phyloP scores from a whole-genome alignment of 30 jellyfish, hydroid and myxozoan genomes.

The Aurelia aurita region DNA sequence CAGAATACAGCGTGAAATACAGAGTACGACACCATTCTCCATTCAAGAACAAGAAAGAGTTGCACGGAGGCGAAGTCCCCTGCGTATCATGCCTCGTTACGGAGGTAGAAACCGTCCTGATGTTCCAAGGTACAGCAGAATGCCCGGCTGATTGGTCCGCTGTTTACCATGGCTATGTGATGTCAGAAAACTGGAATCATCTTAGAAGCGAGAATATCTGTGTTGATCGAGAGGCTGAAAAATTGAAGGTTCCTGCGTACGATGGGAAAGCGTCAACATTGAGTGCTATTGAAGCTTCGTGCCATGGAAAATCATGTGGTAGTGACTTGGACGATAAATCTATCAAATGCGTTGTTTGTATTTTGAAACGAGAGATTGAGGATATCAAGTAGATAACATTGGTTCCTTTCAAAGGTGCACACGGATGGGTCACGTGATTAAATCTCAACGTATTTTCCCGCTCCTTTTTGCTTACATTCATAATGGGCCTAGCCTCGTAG shows the following conservation, averaged over 20 bases:
- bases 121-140: constrained; percentile 44
- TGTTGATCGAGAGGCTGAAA: constrained; percentile 77
- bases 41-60: constrained; percentile 32
- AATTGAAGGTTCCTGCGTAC: constrained; percentile 38
- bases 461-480: no score
- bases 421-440: no score
- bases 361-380: constrained; percentile 7
- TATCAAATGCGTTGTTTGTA: constrained; percentile 66
- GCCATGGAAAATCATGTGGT: constrained; percentile 87
- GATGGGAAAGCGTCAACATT: constrained; percentile 59
- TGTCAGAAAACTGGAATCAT: constrained; percentile 90
- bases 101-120: constrained; percentile 51
- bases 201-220: constrained; percentile 75
- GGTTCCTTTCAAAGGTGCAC: no score
- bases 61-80: constrained; percentile 73
- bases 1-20: constrained; percentile 61
- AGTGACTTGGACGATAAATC: constrained; percentile 60
- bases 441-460: no score
- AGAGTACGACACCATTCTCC: constrained; percentile 74
- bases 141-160: constrained; percentile 81
- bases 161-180: constrained; percentile 71
- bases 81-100: constrained; percentile 57
- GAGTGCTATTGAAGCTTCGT: constrained; percentile 65
- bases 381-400: neutral
- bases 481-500: no score